A percentile compares a stretch with the other conserved stretches of the same genome.
Conservation (phyloP, 2,113 vertebrate species). For the Pituophis catenifer region DNA sequence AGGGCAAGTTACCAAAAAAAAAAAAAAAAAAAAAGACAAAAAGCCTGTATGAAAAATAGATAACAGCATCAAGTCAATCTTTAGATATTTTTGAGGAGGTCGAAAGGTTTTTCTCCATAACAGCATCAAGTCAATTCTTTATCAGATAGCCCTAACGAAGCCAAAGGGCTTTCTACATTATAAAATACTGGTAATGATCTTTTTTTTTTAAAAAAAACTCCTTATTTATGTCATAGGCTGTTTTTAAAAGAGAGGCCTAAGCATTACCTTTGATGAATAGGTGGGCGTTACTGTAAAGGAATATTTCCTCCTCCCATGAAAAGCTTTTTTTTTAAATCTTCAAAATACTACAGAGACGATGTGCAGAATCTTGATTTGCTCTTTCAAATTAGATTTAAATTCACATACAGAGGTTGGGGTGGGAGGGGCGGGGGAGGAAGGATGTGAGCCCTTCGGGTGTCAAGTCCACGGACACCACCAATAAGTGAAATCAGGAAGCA, state of each 20-base stretch:
- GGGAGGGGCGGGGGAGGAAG: not conserved
- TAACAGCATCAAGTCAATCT: constrained; percentile 51
- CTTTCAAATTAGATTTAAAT: constrained; percentile 18
- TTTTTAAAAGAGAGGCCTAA: constrained; percentile 30
- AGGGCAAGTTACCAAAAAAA: constrained; percentile 56
- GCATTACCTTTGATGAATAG: constrained; percentile 23
- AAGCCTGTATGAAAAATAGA: constrained; percentile 42
- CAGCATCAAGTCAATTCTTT: constrained; percentile 45
- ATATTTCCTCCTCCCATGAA: constrained; percentile 44
- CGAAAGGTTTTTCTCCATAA: constrained; percentile 18
- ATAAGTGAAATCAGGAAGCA: constrained; percentile 16
- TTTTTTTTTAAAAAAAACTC: not conserved
- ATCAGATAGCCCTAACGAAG: constrained; percentile 53
- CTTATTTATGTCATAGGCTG: constrained; percentile 31
- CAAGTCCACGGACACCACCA: constrained; percentile 6
- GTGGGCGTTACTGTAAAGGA: constrained; percentile 19
- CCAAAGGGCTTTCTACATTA: constrained; percentile 40
- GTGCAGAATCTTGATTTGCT: not conserved
- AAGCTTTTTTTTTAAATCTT: constrained; percentile 47
- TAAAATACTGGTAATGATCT: constrained; percentile 55
- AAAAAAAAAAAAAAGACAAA: constrained; percentile 27
- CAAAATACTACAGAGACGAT: constrained; percentile 31
- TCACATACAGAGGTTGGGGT: not conserved
- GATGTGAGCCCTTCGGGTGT: not conserved
- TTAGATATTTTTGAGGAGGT: constrained; percentile 49